Evolutionary conservation across 2,888 invertebrate genomes (phyloP).

Genomic region (Scelioninae gen. 2): DNA sequence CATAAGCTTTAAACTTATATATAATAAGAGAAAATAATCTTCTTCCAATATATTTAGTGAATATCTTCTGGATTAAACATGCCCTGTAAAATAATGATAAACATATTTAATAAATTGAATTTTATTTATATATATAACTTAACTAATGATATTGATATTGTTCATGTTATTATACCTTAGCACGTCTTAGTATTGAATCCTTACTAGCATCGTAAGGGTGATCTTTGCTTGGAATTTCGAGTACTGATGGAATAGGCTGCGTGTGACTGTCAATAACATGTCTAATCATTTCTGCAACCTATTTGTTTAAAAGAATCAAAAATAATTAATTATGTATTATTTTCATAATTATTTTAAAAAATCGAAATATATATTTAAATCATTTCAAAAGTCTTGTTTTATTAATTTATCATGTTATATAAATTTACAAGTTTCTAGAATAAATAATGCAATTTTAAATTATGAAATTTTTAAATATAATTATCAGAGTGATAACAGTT

Average conservation of each 20-base stretch:
- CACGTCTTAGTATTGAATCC: conserved; percentile 96
- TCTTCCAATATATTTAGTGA: conserved; percentile 63
- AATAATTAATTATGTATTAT: not conserved
- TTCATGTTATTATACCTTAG: conserved; percentile 81
- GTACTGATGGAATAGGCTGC: conserved; percentile 94
- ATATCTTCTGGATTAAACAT: conserved; percentile 93
- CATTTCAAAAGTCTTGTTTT: no score
- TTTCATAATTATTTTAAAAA: not conserved
- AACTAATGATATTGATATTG: conserved; percentile 2
- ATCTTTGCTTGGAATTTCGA: conserved; percentile 99
- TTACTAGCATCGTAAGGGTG: conserved; percentile 98
- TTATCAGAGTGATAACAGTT: no score
- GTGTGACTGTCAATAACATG: conserved; percentile 96
- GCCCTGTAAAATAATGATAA: conserved; percentile 79
- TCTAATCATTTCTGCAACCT: conserved; percentile 96
- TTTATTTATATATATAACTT: not conserved
- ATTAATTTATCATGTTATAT: no score
- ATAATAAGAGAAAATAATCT: conserved; percentile 1
- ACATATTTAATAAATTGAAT: not conserved
- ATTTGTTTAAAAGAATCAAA: no score
- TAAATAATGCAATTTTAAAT: no score
- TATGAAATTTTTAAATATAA: no score
- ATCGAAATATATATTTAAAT: no score
- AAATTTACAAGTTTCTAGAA: no score
- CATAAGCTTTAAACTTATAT: conserved; percentile 34